These are phyloP conservation scores for Tachypleus tridentatus DNA, from an alignment of 1,140 invertebrate genomes.

Conservation along the genomic window DNA sequence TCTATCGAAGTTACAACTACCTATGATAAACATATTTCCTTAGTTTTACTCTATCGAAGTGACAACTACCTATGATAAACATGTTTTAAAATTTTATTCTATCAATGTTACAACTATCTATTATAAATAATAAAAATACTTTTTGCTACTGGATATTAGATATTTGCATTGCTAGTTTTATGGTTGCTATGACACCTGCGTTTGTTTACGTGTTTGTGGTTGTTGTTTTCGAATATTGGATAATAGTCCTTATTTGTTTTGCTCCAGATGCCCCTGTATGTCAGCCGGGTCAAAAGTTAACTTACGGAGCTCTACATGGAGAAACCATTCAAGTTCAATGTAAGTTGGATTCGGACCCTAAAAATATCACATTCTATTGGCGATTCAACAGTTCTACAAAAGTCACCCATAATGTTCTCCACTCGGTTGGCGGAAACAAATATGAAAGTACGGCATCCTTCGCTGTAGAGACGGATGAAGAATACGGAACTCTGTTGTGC, in stretches of 20 bases:
- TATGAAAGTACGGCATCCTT: conserved; percentile 15
- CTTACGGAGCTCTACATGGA: conserved; percentile 58
- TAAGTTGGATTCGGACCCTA: conserved; percentile 69
- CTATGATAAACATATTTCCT: too few relatives aligned
- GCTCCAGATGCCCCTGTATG: conserved; percentile 46
- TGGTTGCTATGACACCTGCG: too few relatives aligned
- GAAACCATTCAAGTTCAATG: conserved; percentile 68
- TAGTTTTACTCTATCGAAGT: too few relatives aligned
- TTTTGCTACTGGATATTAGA: too few relatives aligned
- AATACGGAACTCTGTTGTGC: conserved; percentile 23
- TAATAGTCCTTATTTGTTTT: neutral
- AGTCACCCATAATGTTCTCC: conserved; percentile 14
- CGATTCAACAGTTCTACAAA: conserved; percentile 24
- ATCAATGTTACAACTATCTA: too few relatives aligned
- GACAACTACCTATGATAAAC: too few relatives aligned
- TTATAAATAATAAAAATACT: too few relatives aligned
- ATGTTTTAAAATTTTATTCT: too few relatives aligned
- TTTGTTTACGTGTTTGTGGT: too few relatives aligned
- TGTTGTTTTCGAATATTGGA: too few relatives aligned
- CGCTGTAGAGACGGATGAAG: conserved; percentile 37
- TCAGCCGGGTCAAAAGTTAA: conserved; percentile 51
- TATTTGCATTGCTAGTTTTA: too few relatives aligned
- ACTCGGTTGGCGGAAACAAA: conserved; percentile 2
- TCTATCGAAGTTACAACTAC: too few relatives aligned
- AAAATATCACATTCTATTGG: conserved; percentile 26